These are phyloP conservation scores for Hydriomena furcata DNA, from an alignment of 2,888 invertebrate genomes.

Conservation along the genomic window DNA sequence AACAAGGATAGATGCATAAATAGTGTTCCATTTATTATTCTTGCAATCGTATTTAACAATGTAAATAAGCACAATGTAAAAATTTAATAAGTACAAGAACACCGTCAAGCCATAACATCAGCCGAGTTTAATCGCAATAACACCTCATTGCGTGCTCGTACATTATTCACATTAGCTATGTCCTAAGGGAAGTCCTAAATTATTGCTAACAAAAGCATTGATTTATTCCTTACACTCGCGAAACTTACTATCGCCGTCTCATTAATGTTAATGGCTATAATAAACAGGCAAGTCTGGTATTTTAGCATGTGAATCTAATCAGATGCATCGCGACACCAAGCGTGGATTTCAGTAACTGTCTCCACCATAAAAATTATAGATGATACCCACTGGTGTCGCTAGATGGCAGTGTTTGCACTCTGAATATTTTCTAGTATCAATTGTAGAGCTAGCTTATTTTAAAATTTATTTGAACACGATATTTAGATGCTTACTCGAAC, in stretches of 20 bases:
- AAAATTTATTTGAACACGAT: background rate
- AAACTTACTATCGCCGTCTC: conserved; percentile 26
- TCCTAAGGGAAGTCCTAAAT: conserved; percentile 16
- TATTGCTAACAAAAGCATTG: conserved; percentile 23
- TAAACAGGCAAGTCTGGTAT: conserved; percentile 22
- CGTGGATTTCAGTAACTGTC: conserved; percentile 32
- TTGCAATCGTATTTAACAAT: too few relatives aligned
- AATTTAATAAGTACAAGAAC: too few relatives aligned
- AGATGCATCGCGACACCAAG: conserved; percentile 29
- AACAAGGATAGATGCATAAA: too few relatives aligned
- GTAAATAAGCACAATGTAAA: too few relatives aligned
- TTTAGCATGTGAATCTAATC: conserved; percentile 25
- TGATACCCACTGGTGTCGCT: conserved; percentile 29
- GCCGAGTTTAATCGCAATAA: conserved; percentile 11
- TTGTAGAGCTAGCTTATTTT: background rate
- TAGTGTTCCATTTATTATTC: too few relatives aligned
- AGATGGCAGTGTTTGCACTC: conserved; percentile 41
- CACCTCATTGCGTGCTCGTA: conserved; percentile 14
- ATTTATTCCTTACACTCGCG: conserved; percentile 21
- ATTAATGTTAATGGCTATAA: conserved; percentile 24
- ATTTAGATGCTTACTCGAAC: too few relatives aligned
- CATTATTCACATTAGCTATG: conserved; percentile 19
- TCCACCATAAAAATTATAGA: conserved; percentile 20
- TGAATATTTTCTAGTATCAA: background rate
- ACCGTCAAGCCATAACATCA: conserved; percentile 10